A percentile compares a stretch with the other conserved stretches of the same genome.
Evolutionary conservation across 2,888 invertebrate species (phyloP).

Genomic region (Merodon equestris): DNA sequence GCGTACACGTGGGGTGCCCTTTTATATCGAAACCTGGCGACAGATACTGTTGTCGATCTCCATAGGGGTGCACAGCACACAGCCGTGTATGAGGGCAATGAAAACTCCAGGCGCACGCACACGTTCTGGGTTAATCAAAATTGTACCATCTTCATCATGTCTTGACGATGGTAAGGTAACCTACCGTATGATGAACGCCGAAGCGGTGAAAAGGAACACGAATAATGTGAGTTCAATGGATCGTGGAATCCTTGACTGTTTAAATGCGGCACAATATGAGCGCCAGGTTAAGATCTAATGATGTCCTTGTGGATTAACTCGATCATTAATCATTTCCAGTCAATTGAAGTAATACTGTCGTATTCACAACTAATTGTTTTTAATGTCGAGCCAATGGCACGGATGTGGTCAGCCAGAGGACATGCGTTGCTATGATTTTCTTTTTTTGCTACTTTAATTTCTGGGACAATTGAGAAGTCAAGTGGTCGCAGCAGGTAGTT

Average conservation of each 20-base stretch:
- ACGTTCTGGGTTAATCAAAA: slow-evolving; percentile 64
- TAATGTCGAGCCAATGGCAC: slow-evolving; percentile 25
- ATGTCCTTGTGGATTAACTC: slow-evolving; percentile 48
- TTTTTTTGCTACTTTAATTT: no score
- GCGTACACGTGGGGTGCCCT: slow-evolving; percentile 70
- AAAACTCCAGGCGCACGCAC: slow-evolving; percentile 35
- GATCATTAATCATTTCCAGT: slow-evolving; percentile 60
- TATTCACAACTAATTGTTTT: slow-evolving; percentile 57
- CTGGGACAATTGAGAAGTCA: no score
- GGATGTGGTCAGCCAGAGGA: no score
- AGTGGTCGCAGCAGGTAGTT: no score
- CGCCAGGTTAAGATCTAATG: slow-evolving; percentile 30
- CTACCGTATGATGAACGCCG: not conserved
- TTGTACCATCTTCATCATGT: slow-evolving; percentile 65
- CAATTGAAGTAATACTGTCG: slow-evolving; percentile 47
- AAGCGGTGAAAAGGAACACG: slow-evolving; percentile 11
- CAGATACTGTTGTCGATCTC: slow-evolving; percentile 72
- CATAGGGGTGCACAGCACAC: slow-evolving; percentile 61
- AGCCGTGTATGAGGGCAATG: slow-evolving; percentile 43
- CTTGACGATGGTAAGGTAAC: no score
- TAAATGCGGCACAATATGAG: slow-evolving; percentile 21
- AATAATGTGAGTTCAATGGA: slow-evolving; percentile 51
- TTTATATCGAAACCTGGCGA: slow-evolving; percentile 70
- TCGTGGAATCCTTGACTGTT: slow-evolving; percentile 7
- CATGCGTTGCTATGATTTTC: no score